Conservation (phyloP, 2,797 vertebrate species). For the Leptatherina wallacei region DNA sequence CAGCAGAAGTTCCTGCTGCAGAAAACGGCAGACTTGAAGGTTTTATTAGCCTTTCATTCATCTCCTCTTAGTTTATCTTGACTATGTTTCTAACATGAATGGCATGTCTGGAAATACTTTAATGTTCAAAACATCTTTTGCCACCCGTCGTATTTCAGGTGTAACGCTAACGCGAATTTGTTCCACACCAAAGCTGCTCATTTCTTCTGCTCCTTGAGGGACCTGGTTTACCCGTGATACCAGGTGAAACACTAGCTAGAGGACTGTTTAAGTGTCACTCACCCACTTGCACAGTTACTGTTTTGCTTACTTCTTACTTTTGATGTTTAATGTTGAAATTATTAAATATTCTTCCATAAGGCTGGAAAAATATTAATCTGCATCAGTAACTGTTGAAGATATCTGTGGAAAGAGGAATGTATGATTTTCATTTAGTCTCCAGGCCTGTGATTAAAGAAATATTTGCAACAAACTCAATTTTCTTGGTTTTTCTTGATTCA, state of each 20-base stretch:
- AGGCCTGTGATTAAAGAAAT: slow-evolving; percentile 69
- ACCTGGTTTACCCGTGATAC: slow-evolving; percentile 36
- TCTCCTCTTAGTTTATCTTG: slow-evolving; percentile 6
- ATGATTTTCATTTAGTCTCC: slow-evolving; percentile 51
- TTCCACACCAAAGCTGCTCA: slow-evolving; percentile 9
- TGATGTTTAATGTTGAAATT: no score
- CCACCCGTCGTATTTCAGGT: not conserved
- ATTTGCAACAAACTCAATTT: slow-evolving; percentile 53
- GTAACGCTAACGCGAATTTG: not conserved
- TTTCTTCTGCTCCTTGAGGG: slow-evolving; percentile 19
- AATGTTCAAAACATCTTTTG: slow-evolving; percentile 1
- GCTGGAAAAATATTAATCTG: slow-evolving; percentile 13
- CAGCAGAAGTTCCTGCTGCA: not conserved
- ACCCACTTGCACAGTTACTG: slow-evolving; percentile 1
- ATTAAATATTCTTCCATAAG: slow-evolving; percentile 15
- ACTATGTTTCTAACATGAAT: slow-evolving; percentile 16
- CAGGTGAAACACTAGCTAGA: slow-evolving; percentile 5
- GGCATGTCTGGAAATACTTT: slow-evolving; percentile 12
- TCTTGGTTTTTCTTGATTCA: not conserved
- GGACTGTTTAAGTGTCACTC: slow-evolving; percentile 22
- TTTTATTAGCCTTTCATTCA: slow-evolving; percentile 28
- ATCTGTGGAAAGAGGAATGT: slow-evolving; percentile 14
- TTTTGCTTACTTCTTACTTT: slow-evolving; percentile 6
- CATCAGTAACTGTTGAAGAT: slow-evolving; percentile 18
- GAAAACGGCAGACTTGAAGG: slow-evolving; percentile 3